Evolutionary conservation across 2,888 invertebrate genomes (phyloP).

Genomic region (Cylindroiulus punctatus): DNA sequence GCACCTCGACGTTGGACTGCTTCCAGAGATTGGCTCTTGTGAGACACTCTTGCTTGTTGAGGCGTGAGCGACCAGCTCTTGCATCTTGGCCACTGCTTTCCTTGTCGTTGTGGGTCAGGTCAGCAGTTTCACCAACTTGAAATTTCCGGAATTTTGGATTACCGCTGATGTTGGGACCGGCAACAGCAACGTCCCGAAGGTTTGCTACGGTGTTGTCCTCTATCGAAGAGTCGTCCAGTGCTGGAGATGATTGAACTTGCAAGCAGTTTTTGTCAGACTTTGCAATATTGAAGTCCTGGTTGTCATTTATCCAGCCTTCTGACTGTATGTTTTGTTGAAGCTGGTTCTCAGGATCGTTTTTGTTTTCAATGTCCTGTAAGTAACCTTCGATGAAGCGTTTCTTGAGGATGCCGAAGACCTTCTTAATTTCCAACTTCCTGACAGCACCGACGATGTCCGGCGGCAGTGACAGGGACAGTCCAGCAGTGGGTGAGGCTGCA

Average conservation of each 20-base stretch:
- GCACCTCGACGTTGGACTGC: slow-evolving; percentile 6
- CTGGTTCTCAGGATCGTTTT: not conserved
- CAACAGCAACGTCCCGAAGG: not conserved
- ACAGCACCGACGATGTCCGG: not conserved
- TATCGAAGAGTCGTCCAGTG: not conserved
- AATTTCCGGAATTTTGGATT: not conserved
- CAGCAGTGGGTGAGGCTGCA: not conserved
- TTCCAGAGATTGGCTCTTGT: slow-evolving; percentile 9
- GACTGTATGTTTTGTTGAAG: not conserved
- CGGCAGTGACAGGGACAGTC: not conserved
- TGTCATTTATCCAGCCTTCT: not conserved
- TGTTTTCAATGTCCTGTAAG: slow-evolving; percentile 14
- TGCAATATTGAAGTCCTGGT: not conserved
- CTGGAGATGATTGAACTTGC: not conserved
- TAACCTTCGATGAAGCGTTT: slow-evolving; percentile 52
- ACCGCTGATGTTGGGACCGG: not conserved
- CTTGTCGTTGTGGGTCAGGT: not conserved
- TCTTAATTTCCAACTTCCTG: slow-evolving; percentile 51
- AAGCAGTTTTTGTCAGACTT: not conserved
- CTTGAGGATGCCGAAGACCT: slow-evolving; percentile 52
- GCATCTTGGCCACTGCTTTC: not conserved
- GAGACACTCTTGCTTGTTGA: not conserved
- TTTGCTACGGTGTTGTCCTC: not conserved
- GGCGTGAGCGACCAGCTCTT: not conserved
- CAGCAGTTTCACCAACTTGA: not conserved